phyloP scores from a whole-genome alignment of 1,140 invertebrate species.

The Lepidurus packardi region DNA sequence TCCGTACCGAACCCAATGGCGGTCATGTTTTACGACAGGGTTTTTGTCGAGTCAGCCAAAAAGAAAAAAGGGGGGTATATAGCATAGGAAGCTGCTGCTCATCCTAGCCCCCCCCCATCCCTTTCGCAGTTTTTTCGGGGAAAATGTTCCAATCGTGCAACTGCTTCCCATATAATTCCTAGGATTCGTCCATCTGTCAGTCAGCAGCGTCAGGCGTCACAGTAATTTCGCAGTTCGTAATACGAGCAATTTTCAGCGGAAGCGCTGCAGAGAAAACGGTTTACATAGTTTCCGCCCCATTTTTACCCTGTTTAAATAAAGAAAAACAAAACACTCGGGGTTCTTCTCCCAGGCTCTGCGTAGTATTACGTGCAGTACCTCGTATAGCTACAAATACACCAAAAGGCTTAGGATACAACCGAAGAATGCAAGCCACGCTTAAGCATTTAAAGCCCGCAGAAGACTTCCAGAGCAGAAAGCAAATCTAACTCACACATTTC shows the following conservation, averaged over 20 bases:
- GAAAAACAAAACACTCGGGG: too few relatives aligned
- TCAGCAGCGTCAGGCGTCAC: not conserved
- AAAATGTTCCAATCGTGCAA: constrained; percentile 19
- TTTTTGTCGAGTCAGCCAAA: not conserved
- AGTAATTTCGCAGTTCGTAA: constrained; percentile 19
- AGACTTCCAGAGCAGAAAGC: too few relatives aligned
- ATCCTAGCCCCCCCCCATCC: not conserved
- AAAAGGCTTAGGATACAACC: not conserved
- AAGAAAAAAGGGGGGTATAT: not conserved
- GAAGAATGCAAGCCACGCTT: not conserved
- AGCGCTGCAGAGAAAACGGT: not conserved
- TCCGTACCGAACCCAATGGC: not conserved
- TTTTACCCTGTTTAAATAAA: too few relatives aligned
- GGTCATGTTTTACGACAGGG: constrained; percentile 4
- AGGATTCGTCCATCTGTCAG: constrained; percentile 4
- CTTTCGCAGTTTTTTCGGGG: not conserved
- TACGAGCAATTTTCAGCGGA: not conserved
- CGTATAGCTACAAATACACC: not conserved
- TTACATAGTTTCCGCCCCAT: too few relatives aligned
- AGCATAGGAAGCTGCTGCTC: not conserved
- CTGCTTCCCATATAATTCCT: constrained; percentile 22
- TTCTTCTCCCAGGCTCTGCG: too few relatives aligned
- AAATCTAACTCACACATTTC: too few relatives aligned
- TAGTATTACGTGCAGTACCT: too few relatives aligned
- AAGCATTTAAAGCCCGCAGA: too few relatives aligned